Conservation (phyloP, 2,888 invertebrate genomes). For the Harmothoe impar region DNA sequence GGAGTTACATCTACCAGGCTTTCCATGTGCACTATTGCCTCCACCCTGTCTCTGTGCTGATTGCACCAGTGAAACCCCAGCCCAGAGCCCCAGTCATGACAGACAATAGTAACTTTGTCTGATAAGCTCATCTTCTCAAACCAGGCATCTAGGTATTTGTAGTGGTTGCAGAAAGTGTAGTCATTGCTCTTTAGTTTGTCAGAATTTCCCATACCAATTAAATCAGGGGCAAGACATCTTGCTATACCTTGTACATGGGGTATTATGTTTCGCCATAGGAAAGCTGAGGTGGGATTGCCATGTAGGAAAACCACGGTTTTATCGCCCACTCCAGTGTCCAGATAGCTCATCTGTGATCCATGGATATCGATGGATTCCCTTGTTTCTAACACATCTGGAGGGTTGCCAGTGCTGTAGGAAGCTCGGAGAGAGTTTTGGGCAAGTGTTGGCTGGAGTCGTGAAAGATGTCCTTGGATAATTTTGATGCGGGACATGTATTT, state of each 20-base stretch:
- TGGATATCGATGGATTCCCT: slow-evolving; percentile 30
- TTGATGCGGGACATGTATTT: background rate
- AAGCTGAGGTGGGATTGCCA: slow-evolving; percentile 67
- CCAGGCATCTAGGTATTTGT: slow-evolving; percentile 66
- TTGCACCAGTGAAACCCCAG: slow-evolving; percentile 67
- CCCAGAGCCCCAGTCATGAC: slow-evolving; percentile 68
- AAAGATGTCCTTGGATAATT: slow-evolving; percentile 30
- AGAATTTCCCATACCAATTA: slow-evolving; percentile 68
- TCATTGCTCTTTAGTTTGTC: slow-evolving; percentile 52
- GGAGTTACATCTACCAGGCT: slow-evolving; percentile 47
- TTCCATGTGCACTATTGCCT: slow-evolving; percentile 65
- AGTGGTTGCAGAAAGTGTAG: slow-evolving; percentile 64
- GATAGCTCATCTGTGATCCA: slow-evolving; percentile 49
- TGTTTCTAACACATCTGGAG: slow-evolving; percentile 29
- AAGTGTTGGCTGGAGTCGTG: background rate
- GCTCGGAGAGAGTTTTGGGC: background rate
- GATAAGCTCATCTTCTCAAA: slow-evolving; percentile 65
- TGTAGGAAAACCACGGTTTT: slow-evolving; percentile 60
- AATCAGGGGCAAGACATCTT: slow-evolving; percentile 65
- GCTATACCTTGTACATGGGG: slow-evolving; percentile 65
- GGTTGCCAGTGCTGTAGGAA: background rate
- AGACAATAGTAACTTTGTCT: slow-evolving; percentile 64
- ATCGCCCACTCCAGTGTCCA: slow-evolving; percentile 52
- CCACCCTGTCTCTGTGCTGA: slow-evolving; percentile 57
- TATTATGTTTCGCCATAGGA: slow-evolving; percentile 66